These are phyloP conservation scores for Alca torda DNA, from an alignment of 2,797 vertebrate genomes.

Conservation along the genomic window DNA sequence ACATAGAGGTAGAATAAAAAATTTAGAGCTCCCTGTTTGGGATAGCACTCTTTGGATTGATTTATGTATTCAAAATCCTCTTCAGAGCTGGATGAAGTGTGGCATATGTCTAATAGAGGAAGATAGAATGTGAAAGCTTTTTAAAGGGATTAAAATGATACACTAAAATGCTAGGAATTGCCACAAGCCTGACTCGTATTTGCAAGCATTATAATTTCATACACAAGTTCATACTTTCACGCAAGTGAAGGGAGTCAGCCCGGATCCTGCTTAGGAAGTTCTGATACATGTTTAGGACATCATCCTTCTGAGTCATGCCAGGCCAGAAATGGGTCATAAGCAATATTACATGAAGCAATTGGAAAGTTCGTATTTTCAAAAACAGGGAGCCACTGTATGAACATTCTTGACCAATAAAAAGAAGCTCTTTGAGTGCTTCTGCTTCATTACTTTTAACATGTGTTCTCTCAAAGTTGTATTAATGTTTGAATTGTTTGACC, in stretches of 20 bases:
- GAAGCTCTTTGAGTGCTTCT: background rate
- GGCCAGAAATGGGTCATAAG: background rate
- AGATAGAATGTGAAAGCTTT: conserved; percentile 47
- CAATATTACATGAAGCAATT: background rate
- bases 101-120: conserved; percentile 30
- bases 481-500: background rate
- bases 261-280: background rate
- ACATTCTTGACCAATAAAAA: background rate
- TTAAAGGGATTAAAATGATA: conserved; percentile 54
- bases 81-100: conserved; percentile 19
- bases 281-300: background rate
- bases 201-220: conserved; percentile 26
- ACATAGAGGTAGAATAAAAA: background rate
- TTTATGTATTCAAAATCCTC: conserved; percentile 44
- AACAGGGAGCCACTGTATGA: background rate
- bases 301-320: background rate
- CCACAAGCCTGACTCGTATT: background rate
- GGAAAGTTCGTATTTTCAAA: background rate
- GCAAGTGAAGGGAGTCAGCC: background rate
- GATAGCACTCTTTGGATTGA: background rate
- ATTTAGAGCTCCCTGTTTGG: background rate
- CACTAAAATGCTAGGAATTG: conserved; percentile 2
- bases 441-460: background rate
- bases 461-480: background rate
- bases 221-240: background rate